Conservation (phyloP, 2,797 vertebrate genomes). For the Galagoides demidoff region DNA sequence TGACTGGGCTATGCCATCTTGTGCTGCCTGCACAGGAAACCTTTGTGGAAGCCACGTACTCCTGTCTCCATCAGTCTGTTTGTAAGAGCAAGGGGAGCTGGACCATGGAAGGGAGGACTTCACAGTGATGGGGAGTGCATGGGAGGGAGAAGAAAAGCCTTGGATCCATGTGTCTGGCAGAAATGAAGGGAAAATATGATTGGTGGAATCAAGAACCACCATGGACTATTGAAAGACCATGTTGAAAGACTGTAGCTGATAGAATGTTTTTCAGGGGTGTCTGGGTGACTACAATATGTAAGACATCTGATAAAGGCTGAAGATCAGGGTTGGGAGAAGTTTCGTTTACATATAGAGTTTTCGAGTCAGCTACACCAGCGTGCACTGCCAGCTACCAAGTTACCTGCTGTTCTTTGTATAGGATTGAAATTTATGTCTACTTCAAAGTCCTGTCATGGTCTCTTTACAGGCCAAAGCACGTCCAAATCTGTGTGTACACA, state of each 20-base stretch:
- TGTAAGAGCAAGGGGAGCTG: slow-evolving; percentile 49
- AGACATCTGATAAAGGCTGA: not conserved
- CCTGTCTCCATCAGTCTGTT: slow-evolving; percentile 66
- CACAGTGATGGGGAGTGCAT: slow-evolving; percentile 60
- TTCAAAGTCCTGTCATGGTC: not conserved
- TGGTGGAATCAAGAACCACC: slow-evolving; percentile 57
- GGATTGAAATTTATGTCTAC: not conserved
- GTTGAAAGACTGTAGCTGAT: slow-evolving; percentile 55
- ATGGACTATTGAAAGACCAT: slow-evolving; percentile 12
- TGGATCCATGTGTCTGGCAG: slow-evolving; percentile 68
- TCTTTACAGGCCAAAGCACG: not conserved
- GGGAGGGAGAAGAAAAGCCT: not conserved
- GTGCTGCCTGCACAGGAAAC: slow-evolving; percentile 72
- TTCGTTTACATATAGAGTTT: not conserved
- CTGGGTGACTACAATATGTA: slow-evolving; percentile 14
- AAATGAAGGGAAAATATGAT: not conserved
- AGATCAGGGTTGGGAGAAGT: not conserved
- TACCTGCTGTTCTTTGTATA: not conserved
- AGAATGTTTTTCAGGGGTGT: slow-evolving; percentile 26
- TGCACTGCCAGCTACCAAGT: not conserved
- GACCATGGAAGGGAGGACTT: slow-evolving; percentile 70
- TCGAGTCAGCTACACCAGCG: not conserved
- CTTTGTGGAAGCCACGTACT: slow-evolving; percentile 74
- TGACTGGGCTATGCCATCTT: slow-evolving; percentile 69
- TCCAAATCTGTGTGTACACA: not conserved